Base-by-base conservation (phyloP, 2,888 invertebrate species). In the Fissipunctia ypsillon region DNA sequence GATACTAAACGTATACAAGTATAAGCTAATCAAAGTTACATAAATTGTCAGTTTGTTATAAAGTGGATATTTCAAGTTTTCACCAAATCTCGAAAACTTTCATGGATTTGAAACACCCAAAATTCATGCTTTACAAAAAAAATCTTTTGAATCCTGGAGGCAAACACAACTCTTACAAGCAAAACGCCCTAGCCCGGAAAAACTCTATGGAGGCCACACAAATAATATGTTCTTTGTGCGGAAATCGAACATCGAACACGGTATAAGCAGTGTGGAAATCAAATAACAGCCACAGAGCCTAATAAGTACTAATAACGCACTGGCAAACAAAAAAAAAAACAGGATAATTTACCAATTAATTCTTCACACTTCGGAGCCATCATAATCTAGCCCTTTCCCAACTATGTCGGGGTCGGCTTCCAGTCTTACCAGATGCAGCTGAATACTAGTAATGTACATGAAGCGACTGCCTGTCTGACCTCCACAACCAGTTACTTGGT, bases 181-280 rank as follows among this genome's bases (percentile, higher is more conserved):
- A 35, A 6, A 25, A 43, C 12, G 19, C 16, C 4, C 22, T 9
- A 31, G 31, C 22, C 9, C 10, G 35, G 45, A 45, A 69, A 48
- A 41, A 3, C 28, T n/a, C 16, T 16, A 28, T 19, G 7, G 19
- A 48, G 16, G 25, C 3, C 16, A 48, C 48, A 10, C 12, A 16
- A 43, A 68, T 31, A 68, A 31, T 35, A n/a, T n/a, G n/a, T 22
- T 9, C 14, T 22, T 43, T 31, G 19, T 43, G 14, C 41, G 38
- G 14, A 68, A 48, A 48, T 43, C 31, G 41, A 69, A 52, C 41
- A 48, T 43, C 31, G 41, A 69, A 52, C 41, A 1, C 41, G 41
- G 4, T 9, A 10, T 22, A 22, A 28, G 22, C 66, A 56, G 4
- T 22, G 3, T 5, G n/a, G 54, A 60, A 38, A 41, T 54, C 5